Evolutionary conservation across 2,888 invertebrate genomes (phyloP).

Genomic region (Marronus borbonicus): DNA sequence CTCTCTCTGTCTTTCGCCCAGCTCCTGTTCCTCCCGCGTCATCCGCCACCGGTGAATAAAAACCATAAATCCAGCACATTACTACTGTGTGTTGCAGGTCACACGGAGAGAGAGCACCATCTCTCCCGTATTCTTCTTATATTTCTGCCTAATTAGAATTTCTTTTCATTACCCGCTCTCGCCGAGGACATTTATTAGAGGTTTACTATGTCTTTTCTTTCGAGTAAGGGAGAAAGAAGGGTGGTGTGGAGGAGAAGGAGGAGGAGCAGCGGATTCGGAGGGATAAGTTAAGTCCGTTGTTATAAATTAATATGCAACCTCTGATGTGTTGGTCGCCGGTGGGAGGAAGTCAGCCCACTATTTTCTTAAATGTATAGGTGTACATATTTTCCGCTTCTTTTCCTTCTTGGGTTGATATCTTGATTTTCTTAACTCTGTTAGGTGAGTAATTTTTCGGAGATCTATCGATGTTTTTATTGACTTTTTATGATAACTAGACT

Average conservation of each 20-base stretch:
- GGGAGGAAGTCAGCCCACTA: not conserved
- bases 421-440: too few relatives aligned
- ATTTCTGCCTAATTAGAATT: conserved; percentile 62
- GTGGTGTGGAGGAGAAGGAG: conserved; percentile 53
- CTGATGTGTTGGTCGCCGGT: conserved; percentile 13
- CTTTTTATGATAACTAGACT: too few relatives aligned
- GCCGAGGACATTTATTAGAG: conserved; percentile 61
- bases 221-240: not conserved
- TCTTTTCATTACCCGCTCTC: conserved; percentile 60
- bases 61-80: conserved; percentile 60
- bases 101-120: conserved; percentile 28
- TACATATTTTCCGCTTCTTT: too few relatives aligned
- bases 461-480: too few relatives aligned
- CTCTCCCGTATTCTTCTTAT: conserved; percentile 47
- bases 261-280: conserved; percentile 34
- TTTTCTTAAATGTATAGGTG: not conserved
- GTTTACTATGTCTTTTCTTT: conserved; percentile 54
- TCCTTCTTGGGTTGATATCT: too few relatives aligned
- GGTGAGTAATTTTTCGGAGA: too few relatives aligned
- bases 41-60: conserved; percentile 56
- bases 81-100: conserved; percentile 49
- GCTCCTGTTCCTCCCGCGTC: conserved; percentile 1
- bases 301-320: conserved; percentile 59
- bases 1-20: conserved; percentile 6
- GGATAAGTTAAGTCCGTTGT: conserved; percentile 4